Percentiles rank a stretch among this genome's conserved stretches.
These are phyloP conservation scores for Orthosia cruda DNA, from an alignment of 2,888 invertebrate species.

Conservation along the genomic window DNA sequence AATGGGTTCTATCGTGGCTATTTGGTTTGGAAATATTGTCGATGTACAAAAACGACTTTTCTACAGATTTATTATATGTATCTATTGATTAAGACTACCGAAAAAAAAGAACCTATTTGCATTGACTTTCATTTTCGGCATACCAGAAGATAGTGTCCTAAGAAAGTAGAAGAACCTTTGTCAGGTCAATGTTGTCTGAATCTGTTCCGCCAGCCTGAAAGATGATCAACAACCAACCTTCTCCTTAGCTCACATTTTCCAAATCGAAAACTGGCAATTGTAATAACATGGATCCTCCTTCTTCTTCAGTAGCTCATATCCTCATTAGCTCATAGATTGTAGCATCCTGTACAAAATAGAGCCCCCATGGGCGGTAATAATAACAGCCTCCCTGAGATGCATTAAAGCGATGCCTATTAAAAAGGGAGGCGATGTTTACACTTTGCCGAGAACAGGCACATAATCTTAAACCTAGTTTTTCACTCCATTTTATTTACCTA, in stretches of 20 bases:
- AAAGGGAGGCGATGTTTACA: not conserved
- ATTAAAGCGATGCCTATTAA: conserved; percentile 7
- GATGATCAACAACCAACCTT: not conserved
- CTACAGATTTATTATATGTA: too few relatives aligned
- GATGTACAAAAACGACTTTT: too few relatives aligned
- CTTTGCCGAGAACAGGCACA: not conserved
- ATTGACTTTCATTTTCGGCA: not conserved
- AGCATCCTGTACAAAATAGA: not conserved
- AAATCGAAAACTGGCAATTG: not conserved
- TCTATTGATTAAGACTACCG: too few relatives aligned
- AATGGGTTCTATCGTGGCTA: too few relatives aligned
- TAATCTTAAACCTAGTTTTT: not conserved
- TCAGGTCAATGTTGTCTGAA: not conserved
- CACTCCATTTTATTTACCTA: not conserved
- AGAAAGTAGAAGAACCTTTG: not conserved
- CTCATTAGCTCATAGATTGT: not conserved
- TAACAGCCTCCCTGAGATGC: not conserved
- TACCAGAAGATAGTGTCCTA: not conserved
- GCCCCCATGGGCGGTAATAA: not conserved
- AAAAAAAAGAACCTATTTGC: not conserved
- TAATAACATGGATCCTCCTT: not conserved
- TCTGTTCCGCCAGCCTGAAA: too few relatives aligned
- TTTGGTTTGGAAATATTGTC: too few relatives aligned
- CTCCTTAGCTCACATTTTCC: not conserved
- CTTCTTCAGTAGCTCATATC: not conserved